Conservation (phyloP, 1,140 invertebrate genomes). For the Trichonephila inaurata region DNA sequence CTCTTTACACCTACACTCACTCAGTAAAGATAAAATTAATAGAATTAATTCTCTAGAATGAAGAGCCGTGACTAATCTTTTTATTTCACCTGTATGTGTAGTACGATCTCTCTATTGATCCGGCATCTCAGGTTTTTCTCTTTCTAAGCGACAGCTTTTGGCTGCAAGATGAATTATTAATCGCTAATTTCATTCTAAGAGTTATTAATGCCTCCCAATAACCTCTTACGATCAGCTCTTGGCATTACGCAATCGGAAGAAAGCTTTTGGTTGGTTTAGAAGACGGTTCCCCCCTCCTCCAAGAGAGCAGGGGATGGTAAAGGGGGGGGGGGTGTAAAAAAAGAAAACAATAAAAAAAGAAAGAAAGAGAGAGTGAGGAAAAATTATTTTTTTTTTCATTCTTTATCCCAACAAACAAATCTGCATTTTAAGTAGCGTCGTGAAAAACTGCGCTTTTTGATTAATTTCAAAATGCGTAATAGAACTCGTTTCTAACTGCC, state of each 20-base stretch:
- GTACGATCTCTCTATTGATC: slow-evolving; percentile 44
- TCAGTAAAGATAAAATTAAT: slow-evolving; percentile 45
- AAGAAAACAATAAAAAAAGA: neutral
- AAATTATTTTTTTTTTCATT: slow-evolving; percentile 48
- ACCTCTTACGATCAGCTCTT: slow-evolving; percentile 55
- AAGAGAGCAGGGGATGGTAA: neutral
- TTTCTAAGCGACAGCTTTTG: slow-evolving; percentile 11
- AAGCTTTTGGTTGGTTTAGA: slow-evolving; percentile 59
- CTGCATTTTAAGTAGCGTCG: slow-evolving; percentile 56
- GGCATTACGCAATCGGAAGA: slow-evolving; percentile 59
- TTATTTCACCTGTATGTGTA: slow-evolving; percentile 59
- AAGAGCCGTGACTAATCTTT: slow-evolving; percentile 48
- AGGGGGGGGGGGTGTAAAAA: neutral
- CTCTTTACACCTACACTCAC: slow-evolving; percentile 17
- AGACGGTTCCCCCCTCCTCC: neutral
- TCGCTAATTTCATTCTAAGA: slow-evolving; percentile 65
- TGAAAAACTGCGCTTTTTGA: slow-evolving; percentile 33
- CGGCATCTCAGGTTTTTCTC: slow-evolving; percentile 19
- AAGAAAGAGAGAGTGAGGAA: neutral
- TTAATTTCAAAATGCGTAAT: slow-evolving; percentile 28
- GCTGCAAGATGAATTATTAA: slow-evolving; percentile 70
- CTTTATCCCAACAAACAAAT: slow-evolving; percentile 54
- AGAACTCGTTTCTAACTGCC: slow-evolving; percentile 32
- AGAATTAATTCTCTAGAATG: slow-evolving; percentile 49
- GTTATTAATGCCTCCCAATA: slow-evolving; percentile 67